Conservation (phyloP, 2,888 invertebrate species). For the Theretra japonica region DNA sequence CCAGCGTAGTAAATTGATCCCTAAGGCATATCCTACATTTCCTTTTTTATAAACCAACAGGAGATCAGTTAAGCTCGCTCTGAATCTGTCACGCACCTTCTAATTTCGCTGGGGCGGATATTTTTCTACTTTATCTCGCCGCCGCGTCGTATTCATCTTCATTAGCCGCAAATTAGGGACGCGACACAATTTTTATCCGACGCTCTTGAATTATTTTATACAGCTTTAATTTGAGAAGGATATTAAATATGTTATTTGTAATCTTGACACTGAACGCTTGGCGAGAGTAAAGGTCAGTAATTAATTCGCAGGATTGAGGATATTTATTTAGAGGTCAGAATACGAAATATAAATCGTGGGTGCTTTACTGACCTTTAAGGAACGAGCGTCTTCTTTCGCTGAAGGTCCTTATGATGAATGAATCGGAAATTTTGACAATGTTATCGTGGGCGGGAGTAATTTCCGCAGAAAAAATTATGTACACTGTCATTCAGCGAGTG, state of each 20-base stretch:
- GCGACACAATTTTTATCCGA: constrained; percentile 21
- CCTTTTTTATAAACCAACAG: not conserved
- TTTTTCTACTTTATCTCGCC: constrained; percentile 26
- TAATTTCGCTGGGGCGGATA: constrained; percentile 4
- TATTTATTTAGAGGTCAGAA: no score
- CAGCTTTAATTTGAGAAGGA: not conserved
- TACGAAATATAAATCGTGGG: no score
- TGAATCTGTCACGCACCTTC: not conserved
- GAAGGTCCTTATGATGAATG: no score
- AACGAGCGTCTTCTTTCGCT: no score
- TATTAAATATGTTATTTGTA: not conserved
- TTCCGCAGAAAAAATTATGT: no score
- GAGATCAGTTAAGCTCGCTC: not conserved
- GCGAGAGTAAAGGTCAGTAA: not conserved
- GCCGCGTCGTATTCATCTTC: constrained; percentile 45
- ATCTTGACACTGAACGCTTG: not conserved
- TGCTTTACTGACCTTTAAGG: no score
- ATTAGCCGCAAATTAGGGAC: constrained; percentile 44
- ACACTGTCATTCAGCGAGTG: no score
- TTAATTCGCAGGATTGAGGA: no score
- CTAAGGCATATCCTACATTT: not conserved
- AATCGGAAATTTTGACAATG: no score
- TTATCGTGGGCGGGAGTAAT: no score
- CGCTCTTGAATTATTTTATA: not conserved
- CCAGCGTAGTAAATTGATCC: not conserved